Percentiles rank a stretch among this genome's conserved stretches.
These are phyloP conservation scores for Pampusana beccarii DNA, from an alignment of 2,113 vertebrate species.

Conservation along the genomic window DNA sequence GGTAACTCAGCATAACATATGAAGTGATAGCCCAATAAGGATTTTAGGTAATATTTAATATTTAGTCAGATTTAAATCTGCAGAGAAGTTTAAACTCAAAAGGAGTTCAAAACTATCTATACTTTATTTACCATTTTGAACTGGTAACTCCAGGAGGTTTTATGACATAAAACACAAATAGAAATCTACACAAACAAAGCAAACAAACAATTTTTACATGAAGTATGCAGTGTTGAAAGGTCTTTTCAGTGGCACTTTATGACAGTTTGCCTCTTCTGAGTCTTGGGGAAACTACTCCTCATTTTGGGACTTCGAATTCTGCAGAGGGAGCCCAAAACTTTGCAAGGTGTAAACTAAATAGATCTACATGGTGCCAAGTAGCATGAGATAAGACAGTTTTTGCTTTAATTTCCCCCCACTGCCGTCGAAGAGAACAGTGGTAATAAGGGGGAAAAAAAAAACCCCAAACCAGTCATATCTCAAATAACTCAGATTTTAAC, in stretches of 20 bases:
- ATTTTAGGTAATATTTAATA: conserved; percentile 64
- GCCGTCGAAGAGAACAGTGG: conserved; percentile 45
- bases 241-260: conserved; percentile 79
- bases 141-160: conserved; percentile 74
- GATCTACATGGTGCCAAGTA: conserved; percentile 72
- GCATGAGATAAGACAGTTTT: conserved; percentile 58
- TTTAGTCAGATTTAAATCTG: conserved; percentile 69
- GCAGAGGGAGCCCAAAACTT: conserved; percentile 74
- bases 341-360: conserved; percentile 70
- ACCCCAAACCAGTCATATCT: conserved; percentile 40
- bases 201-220: conserved; percentile 78
- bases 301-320: conserved; percentile 66
- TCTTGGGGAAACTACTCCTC: conserved; percentile 75
- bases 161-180: conserved; percentile 79
- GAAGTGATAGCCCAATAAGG: conserved; percentile 72
- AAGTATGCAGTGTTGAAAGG: conserved; percentile 80
- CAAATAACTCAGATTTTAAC: conserved; percentile 73
- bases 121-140: conserved; percentile 73
- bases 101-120: conserved; percentile 71
- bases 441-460: conserved; percentile 35
- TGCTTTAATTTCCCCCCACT: conserved; percentile 61
- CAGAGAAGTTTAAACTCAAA: conserved; percentile 72
- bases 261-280: conserved; percentile 76
- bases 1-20: conserved; percentile 75
- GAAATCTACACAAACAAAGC: conserved; percentile 78